Conservation (phyloP, 2,888 invertebrate genomes). For the Phrixothrix hirtus region DNA sequence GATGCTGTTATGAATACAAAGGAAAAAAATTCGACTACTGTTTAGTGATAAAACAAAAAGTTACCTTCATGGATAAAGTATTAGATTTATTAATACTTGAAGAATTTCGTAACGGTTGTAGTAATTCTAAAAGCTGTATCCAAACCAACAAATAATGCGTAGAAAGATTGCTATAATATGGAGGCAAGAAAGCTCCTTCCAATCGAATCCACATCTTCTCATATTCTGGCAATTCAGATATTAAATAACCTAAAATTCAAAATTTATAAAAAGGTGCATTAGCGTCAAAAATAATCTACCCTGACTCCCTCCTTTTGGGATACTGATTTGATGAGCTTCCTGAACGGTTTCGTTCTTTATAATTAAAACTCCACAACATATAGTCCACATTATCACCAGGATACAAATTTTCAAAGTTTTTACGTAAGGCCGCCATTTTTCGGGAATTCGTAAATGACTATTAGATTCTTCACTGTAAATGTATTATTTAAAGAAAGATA, state of each 20-base stretch:
- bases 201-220: conserved; percentile 60
- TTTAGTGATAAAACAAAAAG: too few species aligned
- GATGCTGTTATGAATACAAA: too few species aligned
- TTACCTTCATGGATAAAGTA: conserved; percentile 52
- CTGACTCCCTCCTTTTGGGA: conserved; percentile 40
- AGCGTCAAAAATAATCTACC: conserved; percentile 13
- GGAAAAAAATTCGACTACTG: too few species aligned
- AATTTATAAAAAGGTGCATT: too few species aligned
- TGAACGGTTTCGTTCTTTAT: conserved; percentile 69
- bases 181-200: conserved; percentile 65
- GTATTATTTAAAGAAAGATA: not conserved
- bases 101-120: conserved; percentile 35
- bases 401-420: conserved; percentile 61
- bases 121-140: conserved; percentile 54
- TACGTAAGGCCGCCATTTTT: conserved; percentile 23
- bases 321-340: conserved; percentile 63
- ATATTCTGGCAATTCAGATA: conserved; percentile 45
- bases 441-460: conserved; percentile 16
- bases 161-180: conserved; percentile 59
- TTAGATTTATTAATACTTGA: conserved; percentile 42
- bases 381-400: conserved; percentile 66
- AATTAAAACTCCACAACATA: conserved; percentile 70
- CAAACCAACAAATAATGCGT: conserved; percentile 57
- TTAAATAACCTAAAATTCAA: conserved; percentile 40
- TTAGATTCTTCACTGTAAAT: not conserved